Base-by-base conservation (phyloP, 2,113 vertebrate species). In the Neoarius graeffei region DNA sequence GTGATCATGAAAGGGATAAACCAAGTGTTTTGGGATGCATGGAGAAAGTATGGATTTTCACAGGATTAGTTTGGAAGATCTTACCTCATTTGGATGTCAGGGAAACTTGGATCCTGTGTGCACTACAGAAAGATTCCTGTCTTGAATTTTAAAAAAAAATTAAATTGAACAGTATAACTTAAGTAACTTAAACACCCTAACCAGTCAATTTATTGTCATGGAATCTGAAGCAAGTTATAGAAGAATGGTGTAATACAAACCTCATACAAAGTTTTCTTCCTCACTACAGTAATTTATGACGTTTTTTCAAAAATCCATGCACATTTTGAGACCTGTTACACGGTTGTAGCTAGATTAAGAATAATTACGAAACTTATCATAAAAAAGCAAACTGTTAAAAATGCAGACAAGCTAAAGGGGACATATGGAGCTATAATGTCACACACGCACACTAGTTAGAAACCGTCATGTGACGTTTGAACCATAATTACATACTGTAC, bases 1-100 rank as follows among this genome's bases (percentile, higher is more conserved):
- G 82, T 76, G 84, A 83, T 85, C 59, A 52, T 35, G 17, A 42
- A 50, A 77, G 50, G 50, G 69, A 90, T 86, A 87, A 69, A 86
- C 62, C 27, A 23, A 77, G 59, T 25, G 69, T 80, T 87, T 69
- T 5, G 80, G 69, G 67, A 80, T 82, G 66, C n/a, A 86, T 52
- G 25, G 5, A 62, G 17, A 81, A 48, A 82, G 17, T 7, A 82
- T 14, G 19, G 56, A 42, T 82, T 81, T 81, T 81, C 35, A 62
- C 19, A 42, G 57, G 80, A 60, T 62, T 82, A 17, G n/a, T 35
- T 81, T 60, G 27, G 79, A 81, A 81, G 27, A 54, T 35, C 56
- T 81, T 81, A 59, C 56, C 62, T 69, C 56, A 42, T 64, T 54
- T 52, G 62, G 30, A 8, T 50, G 56, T 85, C 54, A 57, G 54